phyloP scores from a whole-genome alignment of 2,888 invertebrate genomes.

The Xestia ashworthii region DNA sequence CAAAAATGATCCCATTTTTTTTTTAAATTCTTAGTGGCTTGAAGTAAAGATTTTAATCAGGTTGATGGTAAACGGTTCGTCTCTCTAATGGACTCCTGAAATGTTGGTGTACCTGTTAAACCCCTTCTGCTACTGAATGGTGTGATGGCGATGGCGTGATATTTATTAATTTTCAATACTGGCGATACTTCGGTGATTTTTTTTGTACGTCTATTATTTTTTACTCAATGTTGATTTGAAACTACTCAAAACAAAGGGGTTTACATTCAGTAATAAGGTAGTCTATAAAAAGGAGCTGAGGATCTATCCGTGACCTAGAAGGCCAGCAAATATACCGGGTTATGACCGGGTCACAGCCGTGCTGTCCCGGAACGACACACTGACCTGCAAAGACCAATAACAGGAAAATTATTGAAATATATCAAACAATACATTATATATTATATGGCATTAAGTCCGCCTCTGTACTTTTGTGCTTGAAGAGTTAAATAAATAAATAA shows the following conservation, averaged over 20 bases:
- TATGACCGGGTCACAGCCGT: conserved; percentile 68
- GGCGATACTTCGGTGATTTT: not conserved
- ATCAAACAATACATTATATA: conserved; percentile 13
- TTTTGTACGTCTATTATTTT: not conserved
- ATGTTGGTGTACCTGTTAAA: too few species aligned
- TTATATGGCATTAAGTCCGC: too few species aligned
- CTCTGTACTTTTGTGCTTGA: too few species aligned
- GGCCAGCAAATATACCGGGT: conserved; percentile 51
- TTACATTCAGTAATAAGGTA: not conserved
- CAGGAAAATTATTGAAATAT: conserved; percentile 45
- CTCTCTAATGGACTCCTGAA: too few species aligned
- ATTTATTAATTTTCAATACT: not conserved
- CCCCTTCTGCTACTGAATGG: too few species aligned
- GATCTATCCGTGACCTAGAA: not conserved
- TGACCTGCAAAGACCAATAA: conserved; percentile 68
- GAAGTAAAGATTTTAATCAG: not conserved
- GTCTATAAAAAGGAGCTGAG: conserved; percentile 9
- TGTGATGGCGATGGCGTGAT: too few species aligned
- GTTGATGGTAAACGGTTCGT: not conserved
- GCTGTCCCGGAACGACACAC: conserved; percentile 73
- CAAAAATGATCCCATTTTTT: too few species aligned
- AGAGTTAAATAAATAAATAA: too few species aligned
- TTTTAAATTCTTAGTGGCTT: not conserved
- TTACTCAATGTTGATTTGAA: not conserved
- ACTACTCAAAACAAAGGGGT: not conserved